These are phyloP conservation scores for Drosophila pegasa DNA, from an alignment of 2,888 invertebrate genomes.

Conservation along the genomic window DNA sequence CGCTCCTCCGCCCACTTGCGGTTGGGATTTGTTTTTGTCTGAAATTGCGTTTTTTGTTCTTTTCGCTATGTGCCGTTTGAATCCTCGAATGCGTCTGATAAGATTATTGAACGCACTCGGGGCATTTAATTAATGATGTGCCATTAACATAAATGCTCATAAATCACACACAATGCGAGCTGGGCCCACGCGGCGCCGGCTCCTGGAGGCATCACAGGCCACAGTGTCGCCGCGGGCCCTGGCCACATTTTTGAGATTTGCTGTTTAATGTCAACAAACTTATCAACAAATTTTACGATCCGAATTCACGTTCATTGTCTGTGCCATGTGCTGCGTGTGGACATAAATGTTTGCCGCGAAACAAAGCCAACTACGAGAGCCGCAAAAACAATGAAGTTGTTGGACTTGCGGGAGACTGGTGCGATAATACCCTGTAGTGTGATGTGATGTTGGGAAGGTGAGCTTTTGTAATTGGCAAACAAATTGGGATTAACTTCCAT, in stretches of 20 bases:
- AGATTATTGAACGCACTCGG: slow-evolving; percentile 42
- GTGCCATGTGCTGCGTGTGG: slow-evolving; percentile 22
- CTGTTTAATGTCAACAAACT: slow-evolving; percentile 50
- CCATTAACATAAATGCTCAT: slow-evolving; percentile 59
- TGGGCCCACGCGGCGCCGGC: background rate
- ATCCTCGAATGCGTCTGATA: slow-evolving; percentile 17
- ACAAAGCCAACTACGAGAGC: slow-evolving; percentile 23
- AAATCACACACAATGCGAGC: slow-evolving; percentile 58
- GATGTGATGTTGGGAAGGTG: too few relatives aligned
- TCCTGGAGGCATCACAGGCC: slow-evolving; percentile 34
- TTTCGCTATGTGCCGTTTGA: slow-evolving; percentile 1
- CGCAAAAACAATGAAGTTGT: background rate
- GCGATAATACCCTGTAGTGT: slow-evolving; percentile 2
- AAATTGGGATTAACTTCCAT: too few relatives aligned
- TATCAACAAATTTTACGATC: slow-evolving; percentile 44
- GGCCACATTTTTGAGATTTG: slow-evolving; percentile 24
- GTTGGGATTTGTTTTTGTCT: slow-evolving; percentile 1
- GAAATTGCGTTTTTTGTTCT: slow-evolving; percentile 3
- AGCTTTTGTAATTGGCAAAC: too few relatives aligned
- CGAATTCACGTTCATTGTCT: slow-evolving; percentile 52
- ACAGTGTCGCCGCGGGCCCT: slow-evolving; percentile 37
- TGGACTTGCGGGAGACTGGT: background rate
- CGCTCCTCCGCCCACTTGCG: too few relatives aligned
- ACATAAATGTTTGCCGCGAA: slow-evolving; percentile 13
- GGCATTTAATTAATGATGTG: slow-evolving; percentile 72